These are phyloP conservation scores for Helicolenus hilgendorfi DNA, from an alignment of 2,797 vertebrate genomes.

Conservation along the genomic window DNA sequence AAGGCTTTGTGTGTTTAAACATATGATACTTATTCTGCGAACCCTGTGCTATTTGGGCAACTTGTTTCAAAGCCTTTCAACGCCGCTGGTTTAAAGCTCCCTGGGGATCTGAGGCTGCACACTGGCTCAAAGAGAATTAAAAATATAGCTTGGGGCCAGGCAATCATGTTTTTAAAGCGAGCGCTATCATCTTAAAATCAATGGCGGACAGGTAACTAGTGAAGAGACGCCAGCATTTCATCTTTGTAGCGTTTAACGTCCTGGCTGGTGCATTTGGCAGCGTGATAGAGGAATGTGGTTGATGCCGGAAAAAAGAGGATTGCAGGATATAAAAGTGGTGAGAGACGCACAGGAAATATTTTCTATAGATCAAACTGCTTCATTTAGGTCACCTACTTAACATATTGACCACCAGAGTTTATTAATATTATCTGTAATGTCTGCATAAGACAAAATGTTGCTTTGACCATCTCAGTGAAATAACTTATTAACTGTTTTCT, in stretches of 20 bases:
- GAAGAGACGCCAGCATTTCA: conserved; percentile 33
- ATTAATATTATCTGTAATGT: neutral
- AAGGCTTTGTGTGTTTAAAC: conserved; percentile 1
- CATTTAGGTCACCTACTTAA: neutral
- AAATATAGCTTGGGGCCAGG: conserved; percentile 27
- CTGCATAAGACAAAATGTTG: neutral
- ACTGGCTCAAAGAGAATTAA: conserved; percentile 61
- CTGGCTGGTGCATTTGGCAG: conserved; percentile 9
- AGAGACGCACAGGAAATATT: neutral
- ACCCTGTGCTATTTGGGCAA: neutral
- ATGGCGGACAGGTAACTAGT: conserved; percentile 42
- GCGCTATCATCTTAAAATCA: conserved; percentile 45
- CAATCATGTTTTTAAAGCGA: conserved; percentile 56
- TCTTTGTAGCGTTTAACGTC: conserved; percentile 17
- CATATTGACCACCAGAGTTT: neutral
- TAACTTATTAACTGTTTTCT: neutral
- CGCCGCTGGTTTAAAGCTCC: conserved; percentile 25
- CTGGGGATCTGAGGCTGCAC: conserved; percentile 23
- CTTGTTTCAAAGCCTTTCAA: conserved; percentile 46
- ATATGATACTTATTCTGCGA: neutral
- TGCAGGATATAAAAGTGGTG: neutral
- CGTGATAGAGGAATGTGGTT: neutral
- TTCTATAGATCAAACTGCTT: neutral
- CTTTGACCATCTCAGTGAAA: neutral
- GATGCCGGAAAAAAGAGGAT: neutral